A percentile compares a stretch with the other conserved stretches of the same genome.
These are phyloP conservation scores for Ectemnius lituratus DNA, from an alignment of 2,888 invertebrate genomes.

Conservation along the genomic window DNA sequence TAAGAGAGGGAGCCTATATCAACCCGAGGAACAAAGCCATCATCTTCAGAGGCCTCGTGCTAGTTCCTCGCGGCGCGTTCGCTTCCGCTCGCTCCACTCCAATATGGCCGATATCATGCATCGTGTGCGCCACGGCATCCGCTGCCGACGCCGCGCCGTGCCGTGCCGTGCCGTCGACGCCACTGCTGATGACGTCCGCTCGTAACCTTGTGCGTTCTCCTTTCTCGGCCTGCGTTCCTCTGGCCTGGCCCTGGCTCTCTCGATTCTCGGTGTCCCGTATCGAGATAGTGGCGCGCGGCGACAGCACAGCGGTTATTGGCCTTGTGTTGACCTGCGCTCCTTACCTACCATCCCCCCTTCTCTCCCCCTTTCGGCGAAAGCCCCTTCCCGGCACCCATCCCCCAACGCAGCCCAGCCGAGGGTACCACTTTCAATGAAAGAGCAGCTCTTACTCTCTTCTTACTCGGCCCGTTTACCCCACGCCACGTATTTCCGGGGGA, in stretches of 20 bases:
- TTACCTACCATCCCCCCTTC: too few relatives aligned
- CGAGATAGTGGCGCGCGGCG: neutral
- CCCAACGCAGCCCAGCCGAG: neutral
- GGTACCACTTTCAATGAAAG: too few relatives aligned
- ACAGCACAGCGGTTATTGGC: too few relatives aligned
- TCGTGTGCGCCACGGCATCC: constrained; percentile 8
- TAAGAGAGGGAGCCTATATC: constrained; percentile 37
- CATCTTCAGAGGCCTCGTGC: constrained; percentile 41
- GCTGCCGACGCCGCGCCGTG: constrained; percentile 7
- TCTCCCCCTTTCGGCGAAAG: too few relatives aligned
- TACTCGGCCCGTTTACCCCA: too few relatives aligned
- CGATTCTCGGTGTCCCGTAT: neutral
- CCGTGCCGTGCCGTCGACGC: neutral
- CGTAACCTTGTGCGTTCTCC: constrained; percentile 7
- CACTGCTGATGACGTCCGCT: constrained; percentile 4
- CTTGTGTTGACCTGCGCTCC: too few relatives aligned
- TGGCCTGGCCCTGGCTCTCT: constrained; percentile 6
- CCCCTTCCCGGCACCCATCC: neutral
- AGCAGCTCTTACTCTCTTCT: too few relatives aligned
- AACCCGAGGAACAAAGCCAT: constrained; percentile 43
- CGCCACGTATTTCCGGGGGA: constrained; percentile 1
- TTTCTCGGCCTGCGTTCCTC: neutral
- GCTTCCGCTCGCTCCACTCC: constrained; percentile 51
- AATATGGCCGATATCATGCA: constrained; percentile 60
- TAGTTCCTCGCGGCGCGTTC: constrained; percentile 40